Evolutionary conservation across 2,888 invertebrate species (phyloP).

Genomic region (Mellilla xanthometata): DNA sequence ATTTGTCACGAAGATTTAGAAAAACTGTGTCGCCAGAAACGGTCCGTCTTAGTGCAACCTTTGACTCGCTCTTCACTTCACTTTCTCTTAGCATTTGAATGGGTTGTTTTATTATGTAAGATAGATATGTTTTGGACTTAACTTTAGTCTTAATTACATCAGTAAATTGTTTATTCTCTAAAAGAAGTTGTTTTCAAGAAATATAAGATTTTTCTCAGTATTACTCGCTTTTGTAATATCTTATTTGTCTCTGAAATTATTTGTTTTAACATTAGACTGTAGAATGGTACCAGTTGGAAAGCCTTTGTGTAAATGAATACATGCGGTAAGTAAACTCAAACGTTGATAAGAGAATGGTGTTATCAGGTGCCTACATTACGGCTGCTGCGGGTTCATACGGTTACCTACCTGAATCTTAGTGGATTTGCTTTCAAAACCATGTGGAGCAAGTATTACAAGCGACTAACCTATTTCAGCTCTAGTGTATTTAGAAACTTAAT

Average conservation of each 20-base stretch:
- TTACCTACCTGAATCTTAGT: slow-evolving; percentile 2
- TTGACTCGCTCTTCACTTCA: slow-evolving; percentile 17
- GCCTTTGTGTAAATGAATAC: slow-evolving; percentile 34
- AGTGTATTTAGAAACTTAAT: no score
- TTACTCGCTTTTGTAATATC: no score
- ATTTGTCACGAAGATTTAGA: slow-evolving; percentile 8
- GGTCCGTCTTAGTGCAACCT: slow-evolving; percentile 10
- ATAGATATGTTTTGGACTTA: no score
- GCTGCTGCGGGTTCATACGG: slow-evolving; percentile 13
- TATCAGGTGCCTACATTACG: slow-evolving; percentile 37
- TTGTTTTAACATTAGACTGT: no score
- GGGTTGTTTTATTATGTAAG: slow-evolving; percentile 4
- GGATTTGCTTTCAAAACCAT: no score
- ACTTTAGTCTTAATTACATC: no score
- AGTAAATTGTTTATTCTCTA: no score
- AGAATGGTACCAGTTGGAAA: slow-evolving; percentile 30
- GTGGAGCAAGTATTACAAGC: no score
- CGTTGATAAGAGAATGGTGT: slow-evolving; percentile 52
- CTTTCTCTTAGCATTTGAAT: slow-evolving; percentile 13
- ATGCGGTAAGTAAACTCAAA: slow-evolving; percentile 23
- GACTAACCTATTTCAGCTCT: no score
- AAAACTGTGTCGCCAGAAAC: slow-evolving; percentile 6
- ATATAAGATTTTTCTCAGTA: no score
- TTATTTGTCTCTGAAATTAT: no score
- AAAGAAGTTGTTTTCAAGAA: no score